phyloP scores from a whole-genome alignment of 2,113 vertebrate genomes.

The Cinclus mexicanus region DNA sequence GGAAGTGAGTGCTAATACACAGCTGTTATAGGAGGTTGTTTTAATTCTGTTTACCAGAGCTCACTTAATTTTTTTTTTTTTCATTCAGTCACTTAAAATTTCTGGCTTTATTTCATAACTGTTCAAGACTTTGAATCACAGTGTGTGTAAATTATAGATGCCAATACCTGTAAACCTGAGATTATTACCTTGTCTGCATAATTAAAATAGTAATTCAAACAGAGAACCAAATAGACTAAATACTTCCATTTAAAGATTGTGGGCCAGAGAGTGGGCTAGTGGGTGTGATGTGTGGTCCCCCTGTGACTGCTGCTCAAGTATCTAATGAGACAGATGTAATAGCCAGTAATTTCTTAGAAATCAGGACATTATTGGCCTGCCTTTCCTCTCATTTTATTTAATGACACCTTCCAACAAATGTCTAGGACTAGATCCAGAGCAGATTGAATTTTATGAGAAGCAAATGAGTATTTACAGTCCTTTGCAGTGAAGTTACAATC shows the following conservation, averaged over 20 bases:
- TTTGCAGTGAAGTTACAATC: not conserved
- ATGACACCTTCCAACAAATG: conserved; percentile 14
- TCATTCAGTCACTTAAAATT: not conserved
- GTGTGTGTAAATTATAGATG: not conserved
- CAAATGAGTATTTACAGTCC: not conserved
- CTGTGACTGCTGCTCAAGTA: not conserved
- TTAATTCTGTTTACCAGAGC: not conserved
- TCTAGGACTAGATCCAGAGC: conserved; percentile 21
- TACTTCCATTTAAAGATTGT: not conserved
- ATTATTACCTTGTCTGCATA: not conserved
- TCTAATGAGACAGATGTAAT: not conserved
- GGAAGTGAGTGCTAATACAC: not conserved
- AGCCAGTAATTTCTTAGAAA: not conserved
- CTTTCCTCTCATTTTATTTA: conserved; percentile 13
- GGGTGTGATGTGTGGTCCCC: not conserved
- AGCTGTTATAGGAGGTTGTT: not conserved
- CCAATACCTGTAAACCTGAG: not conserved
- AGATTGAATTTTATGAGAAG: conserved; percentile 26
- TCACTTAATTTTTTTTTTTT: not conserved
- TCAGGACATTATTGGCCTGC: not conserved
- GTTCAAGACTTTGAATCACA: not conserved
- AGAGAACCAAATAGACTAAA: not conserved
- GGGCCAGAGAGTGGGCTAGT: not conserved
- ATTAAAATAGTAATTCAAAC: not conserved
- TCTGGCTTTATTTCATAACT: not conserved